phyloP scores from a whole-genome alignment of 2,797 vertebrate genomes.

The Thunnus albacares region DNA sequence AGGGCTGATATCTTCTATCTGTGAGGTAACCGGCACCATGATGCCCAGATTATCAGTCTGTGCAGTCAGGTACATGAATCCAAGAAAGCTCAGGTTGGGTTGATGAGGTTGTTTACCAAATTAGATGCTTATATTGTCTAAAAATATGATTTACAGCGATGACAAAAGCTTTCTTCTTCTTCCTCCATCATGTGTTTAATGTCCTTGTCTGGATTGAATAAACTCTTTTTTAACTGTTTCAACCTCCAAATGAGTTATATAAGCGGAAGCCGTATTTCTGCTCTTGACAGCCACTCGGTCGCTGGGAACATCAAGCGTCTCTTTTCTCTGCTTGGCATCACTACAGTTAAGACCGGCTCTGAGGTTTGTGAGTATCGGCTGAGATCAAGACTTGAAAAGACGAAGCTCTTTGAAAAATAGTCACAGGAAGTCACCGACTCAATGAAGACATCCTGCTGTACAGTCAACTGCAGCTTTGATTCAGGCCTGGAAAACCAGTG shows the following conservation, averaged over 20 bases:
- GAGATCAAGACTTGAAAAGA: constrained; percentile 25
- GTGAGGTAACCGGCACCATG: background rate
- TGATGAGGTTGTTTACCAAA: no score
- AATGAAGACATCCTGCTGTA: constrained; percentile 45
- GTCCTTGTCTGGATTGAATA: background rate
- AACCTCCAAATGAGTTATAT: background rate
- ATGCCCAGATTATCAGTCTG: no score
- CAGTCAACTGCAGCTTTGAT: constrained; percentile 19
- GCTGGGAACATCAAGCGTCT: constrained; percentile 8
- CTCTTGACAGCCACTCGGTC: background rate
- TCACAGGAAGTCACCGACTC: constrained; percentile 31
- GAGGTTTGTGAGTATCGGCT: background rate
- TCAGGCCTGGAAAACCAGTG: constrained; percentile 7
- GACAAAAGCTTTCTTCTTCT: background rate
- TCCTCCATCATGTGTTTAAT: background rate
- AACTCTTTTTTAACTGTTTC: constrained; percentile 8
- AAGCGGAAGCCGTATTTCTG: constrained; percentile 18
- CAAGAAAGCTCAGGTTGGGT: no score
- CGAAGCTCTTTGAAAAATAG: constrained; percentile 22
- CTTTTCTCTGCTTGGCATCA: constrained; percentile 23
- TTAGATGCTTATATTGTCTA: no score
- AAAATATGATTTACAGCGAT: no score
- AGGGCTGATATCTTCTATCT: no score
- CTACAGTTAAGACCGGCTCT: constrained; percentile 21
- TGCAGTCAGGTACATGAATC: no score